Evolutionary conservation across 2,888 invertebrate species (phyloP).

Genomic region (Clanis bilineata): DNA sequence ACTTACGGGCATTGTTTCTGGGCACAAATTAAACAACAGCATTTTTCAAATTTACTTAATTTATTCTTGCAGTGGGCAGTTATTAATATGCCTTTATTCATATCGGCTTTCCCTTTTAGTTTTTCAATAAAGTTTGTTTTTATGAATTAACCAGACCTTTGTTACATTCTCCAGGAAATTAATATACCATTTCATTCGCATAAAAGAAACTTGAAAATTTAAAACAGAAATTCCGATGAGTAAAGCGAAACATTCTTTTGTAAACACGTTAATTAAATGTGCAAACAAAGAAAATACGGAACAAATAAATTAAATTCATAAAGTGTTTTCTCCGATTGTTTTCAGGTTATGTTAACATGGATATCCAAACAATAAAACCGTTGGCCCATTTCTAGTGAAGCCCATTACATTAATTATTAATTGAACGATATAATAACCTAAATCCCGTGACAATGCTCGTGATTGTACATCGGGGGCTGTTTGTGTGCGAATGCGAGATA

Average conservation of each 20-base stretch:
- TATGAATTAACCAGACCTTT: not conserved
- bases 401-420: not conserved
- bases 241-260: not conserved
- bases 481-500: slow-evolving; percentile 18
- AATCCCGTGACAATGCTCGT: slow-evolving; percentile 4
- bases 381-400: not conserved
- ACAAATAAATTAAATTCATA: not conserved
- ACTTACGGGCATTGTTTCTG: slow-evolving; percentile 7
- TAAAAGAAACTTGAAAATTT: not conserved
- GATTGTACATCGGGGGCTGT: not conserved
- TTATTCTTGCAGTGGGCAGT: not conserved
- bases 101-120: not conserved
- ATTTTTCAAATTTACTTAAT: not conserved
- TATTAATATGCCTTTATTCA: not conserved
- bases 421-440: not conserved
- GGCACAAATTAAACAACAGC: not conserved
- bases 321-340: not conserved
- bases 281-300: not conserved
- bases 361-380: not conserved
- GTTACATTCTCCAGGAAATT: not conserved
- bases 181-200: not conserved
- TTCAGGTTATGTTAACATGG: not conserved
- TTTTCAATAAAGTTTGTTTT: not conserved
- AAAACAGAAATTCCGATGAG: not conserved
- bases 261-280: not conserved